Conservation (phyloP, 2,113 vertebrate species). For the Gymnarchus niloticus region DNA sequence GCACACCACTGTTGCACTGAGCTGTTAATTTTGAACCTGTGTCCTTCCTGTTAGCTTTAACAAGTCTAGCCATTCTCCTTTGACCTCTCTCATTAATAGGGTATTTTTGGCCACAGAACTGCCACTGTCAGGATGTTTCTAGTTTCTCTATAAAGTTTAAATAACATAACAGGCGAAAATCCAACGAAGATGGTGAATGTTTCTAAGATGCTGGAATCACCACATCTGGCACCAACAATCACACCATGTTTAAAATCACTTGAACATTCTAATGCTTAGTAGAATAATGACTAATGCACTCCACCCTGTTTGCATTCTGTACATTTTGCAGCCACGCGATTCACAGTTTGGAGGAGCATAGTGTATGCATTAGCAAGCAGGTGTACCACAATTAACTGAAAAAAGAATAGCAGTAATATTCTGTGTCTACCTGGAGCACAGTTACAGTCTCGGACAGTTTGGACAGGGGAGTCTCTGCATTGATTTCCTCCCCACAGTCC, state of each 20-base stretch:
- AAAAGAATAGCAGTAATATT: neutral
- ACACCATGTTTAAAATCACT: neutral
- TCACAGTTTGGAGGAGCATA: neutral
- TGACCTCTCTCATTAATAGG: neutral
- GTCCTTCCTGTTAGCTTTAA: neutral
- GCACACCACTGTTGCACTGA: neutral
- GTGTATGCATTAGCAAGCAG: neutral
- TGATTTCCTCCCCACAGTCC: conserved; percentile 87
- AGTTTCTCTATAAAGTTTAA: too few relatives aligned
- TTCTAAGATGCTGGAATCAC: neutral
- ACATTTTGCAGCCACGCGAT: neutral
- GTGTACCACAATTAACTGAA: neutral
- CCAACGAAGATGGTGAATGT: neutral
- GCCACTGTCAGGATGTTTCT: neutral
- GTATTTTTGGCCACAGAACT: neutral
- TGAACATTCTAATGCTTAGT: neutral
- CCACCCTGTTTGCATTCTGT: neutral
- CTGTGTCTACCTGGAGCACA: conserved; percentile 73
- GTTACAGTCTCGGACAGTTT: conserved; percentile 79
- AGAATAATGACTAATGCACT: neutral
- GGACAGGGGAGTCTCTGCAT: conserved; percentile 90
- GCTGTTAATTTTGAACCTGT: neutral
- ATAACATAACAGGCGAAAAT: neutral
- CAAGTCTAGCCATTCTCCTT: neutral
- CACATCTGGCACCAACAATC: too few relatives aligned